Percentiles rank a stretch among this genome's conserved stretches.
These are phyloP conservation scores for Labrus mixtus DNA, from an alignment of 2,113 vertebrate species.

Conservation along the genomic window DNA sequence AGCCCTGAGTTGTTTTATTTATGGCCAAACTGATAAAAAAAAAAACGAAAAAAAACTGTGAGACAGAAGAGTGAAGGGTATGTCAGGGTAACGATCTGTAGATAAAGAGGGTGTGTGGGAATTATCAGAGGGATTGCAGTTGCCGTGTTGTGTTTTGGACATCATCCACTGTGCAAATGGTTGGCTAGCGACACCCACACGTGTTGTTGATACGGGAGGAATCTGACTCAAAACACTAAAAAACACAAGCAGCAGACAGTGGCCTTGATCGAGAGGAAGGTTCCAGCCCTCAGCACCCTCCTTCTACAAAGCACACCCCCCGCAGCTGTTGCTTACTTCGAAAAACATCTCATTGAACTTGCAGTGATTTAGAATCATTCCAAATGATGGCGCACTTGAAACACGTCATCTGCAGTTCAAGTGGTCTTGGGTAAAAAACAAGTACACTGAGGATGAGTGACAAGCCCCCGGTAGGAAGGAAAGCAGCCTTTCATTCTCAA, in stretches of 20 bases:
- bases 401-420: slow-evolving; percentile 38
- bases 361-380: slow-evolving; percentile 54
- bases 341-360: slow-evolving; percentile 24
- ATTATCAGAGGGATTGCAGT: slow-evolving; percentile 21
- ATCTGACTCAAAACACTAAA: slow-evolving; percentile 42
- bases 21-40: slow-evolving; percentile 40
- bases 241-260: slow-evolving; percentile 31
- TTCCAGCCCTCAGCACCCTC: slow-evolving; percentile 28
- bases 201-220: slow-evolving; percentile 52
- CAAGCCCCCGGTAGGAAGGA: slow-evolving; percentile 36
- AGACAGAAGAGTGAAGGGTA: slow-evolving; percentile 33
- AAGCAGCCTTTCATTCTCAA: slow-evolving; percentile 57
- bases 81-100: slow-evolving; percentile 36
- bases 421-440: slow-evolving; percentile 35
- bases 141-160: slow-evolving; percentile 49
- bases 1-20: slow-evolving; percentile 11
- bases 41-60: slow-evolving; percentile 1
- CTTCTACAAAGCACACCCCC: slow-evolving; percentile 5
- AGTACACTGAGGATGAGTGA: slow-evolving; percentile 51
- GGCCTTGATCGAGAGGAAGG: slow-evolving; percentile 26
- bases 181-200: slow-evolving; percentile 45
- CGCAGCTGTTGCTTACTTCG: slow-evolving; percentile 41
- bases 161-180: slow-evolving; percentile 46
- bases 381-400: slow-evolving; percentile 49
- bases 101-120: slow-evolving; percentile 42